A percentile compares a stretch with the other conserved stretches of the same genome.
Evolutionary conservation across 2,888 invertebrate species (phyloP).

Genomic region (Parapristionchus giblindavisi): DNA sequence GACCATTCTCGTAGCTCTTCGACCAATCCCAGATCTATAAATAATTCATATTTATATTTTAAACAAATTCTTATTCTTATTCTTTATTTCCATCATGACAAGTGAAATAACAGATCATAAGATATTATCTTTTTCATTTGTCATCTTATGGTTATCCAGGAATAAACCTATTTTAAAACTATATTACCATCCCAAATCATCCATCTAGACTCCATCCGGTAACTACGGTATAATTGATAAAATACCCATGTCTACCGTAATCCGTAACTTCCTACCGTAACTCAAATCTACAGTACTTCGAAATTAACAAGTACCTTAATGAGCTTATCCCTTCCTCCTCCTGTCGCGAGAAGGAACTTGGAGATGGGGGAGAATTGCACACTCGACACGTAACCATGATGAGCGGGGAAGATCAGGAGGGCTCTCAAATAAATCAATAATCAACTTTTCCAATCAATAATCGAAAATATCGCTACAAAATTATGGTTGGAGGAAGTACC

Average conservation of each 20-base stretch:
- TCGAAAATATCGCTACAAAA: too few species aligned
- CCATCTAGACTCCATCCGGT: too few species aligned
- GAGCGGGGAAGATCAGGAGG: slow-evolving; percentile 46
- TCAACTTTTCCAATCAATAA: not conserved
- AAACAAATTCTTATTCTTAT: too few species aligned
- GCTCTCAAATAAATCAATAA: slow-evolving; percentile 46
- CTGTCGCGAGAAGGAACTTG: slow-evolving; percentile 46
- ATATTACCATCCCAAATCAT: too few species aligned
- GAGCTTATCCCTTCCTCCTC: slow-evolving; percentile 56
- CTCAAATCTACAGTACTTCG: not conserved
- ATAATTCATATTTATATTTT: not conserved
- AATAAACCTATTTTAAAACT: too few species aligned
- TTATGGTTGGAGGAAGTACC: too few species aligned
- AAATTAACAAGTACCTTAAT: slow-evolving; percentile 34
- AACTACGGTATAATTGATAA: too few species aligned
- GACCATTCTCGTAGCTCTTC: not conserved
- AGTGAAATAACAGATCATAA: not conserved
- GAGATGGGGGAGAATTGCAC: slow-evolving; percentile 47
- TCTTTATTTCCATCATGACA: too few species aligned
- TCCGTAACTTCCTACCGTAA: not conserved
- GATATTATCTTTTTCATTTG: too few species aligned
- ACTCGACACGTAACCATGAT: slow-evolving; percentile 50
- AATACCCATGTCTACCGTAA: too few species aligned
- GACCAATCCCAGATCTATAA: slow-evolving; percentile 54
- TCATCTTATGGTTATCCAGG: too few species aligned